These are phyloP conservation scores for Beris morrisii DNA, from an alignment of 2,888 invertebrate species.

Conservation along the genomic window DNA sequence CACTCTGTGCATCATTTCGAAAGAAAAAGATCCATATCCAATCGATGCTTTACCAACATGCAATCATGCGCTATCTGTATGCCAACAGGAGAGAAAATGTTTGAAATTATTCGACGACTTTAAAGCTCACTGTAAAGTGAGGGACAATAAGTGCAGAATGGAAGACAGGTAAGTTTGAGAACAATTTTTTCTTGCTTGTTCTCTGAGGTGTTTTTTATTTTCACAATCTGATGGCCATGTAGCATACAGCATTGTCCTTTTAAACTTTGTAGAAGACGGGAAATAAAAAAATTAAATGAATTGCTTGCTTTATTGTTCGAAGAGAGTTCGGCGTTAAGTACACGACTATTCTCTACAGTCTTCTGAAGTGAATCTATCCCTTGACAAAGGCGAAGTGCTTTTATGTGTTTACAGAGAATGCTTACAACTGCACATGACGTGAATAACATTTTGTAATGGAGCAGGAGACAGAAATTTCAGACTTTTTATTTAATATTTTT, in stretches of 20 bases:
- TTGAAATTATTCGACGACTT: conserved; percentile 81
- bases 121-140: conserved; percentile 82
- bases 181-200: neutral
- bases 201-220: neutral
- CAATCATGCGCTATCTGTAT: conserved; percentile 84
- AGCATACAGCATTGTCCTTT: conserved; percentile 13
- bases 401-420: conserved; percentile 25
- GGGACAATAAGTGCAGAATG: conserved; percentile 86
- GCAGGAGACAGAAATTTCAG: neutral
- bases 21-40: conserved; percentile 84
- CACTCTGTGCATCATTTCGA: neutral
- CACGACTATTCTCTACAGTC: no score
- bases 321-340: no score
- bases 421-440: conserved; percentile 20
- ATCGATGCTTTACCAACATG: conserved; percentile 88
- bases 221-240: conserved; percentile 10
- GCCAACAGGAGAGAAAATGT: conserved; percentile 80
- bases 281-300: conserved; percentile 5
- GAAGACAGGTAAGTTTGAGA: conserved; percentile 72
- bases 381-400: conserved; percentile 27
- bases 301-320: conserved; percentile 8
- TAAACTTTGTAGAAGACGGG: conserved; percentile 6
- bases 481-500: conserved; percentile 5
- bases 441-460: conserved; percentile 17
- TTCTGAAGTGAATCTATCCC: conserved; percentile 6